A percentile compares a stretch with the other conserved stretches of the same genome.
Conservation (phyloP, 2,888 invertebrate species). For the Drosophila ezoana region DNA sequence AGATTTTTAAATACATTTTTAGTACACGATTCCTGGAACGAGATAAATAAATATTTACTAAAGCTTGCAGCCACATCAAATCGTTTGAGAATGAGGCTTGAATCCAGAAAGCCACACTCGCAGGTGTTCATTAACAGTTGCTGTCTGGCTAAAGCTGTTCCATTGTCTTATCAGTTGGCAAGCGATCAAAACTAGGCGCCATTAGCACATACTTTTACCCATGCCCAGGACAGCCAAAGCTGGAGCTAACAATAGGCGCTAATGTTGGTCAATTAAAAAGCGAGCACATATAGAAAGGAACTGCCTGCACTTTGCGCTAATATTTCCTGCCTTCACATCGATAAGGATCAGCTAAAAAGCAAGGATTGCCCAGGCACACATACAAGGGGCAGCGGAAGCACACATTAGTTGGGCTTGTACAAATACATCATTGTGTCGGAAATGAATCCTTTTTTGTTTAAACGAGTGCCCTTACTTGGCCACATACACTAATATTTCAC, state of each 20-base stretch:
- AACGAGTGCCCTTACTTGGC: constrained; percentile 4
- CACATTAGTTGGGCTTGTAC: constrained; percentile 54
- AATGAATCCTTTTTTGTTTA: constrained; percentile 70
- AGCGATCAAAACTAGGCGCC: constrained; percentile 60
- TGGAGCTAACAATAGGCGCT: constrained; percentile 70
- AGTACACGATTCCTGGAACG: too few species aligned
- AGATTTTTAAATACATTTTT: too few species aligned
- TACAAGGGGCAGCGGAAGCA: constrained; percentile 53
- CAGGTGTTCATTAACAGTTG: neutral
- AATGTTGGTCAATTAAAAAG: constrained; percentile 74
- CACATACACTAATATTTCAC: constrained; percentile 43
- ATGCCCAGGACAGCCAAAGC: neutral
- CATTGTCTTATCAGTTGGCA: constrained; percentile 44
- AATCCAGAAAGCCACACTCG: too few species aligned
- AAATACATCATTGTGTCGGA: constrained; percentile 73
- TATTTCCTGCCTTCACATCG: constrained; percentile 68
- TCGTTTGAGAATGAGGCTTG: too few species aligned
- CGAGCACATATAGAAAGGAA: constrained; percentile 20
- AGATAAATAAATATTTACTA: too few species aligned
- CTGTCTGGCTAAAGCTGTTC: neutral
- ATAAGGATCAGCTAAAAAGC: constrained; percentile 67
- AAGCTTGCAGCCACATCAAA: too few species aligned
- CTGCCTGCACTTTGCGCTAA: constrained; percentile 63
- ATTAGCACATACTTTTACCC: constrained; percentile 68
- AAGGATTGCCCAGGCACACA: constrained; percentile 60